Conservation (phyloP, 92 coral and sea anemone genomes). For the Porites evermanni region DNA sequence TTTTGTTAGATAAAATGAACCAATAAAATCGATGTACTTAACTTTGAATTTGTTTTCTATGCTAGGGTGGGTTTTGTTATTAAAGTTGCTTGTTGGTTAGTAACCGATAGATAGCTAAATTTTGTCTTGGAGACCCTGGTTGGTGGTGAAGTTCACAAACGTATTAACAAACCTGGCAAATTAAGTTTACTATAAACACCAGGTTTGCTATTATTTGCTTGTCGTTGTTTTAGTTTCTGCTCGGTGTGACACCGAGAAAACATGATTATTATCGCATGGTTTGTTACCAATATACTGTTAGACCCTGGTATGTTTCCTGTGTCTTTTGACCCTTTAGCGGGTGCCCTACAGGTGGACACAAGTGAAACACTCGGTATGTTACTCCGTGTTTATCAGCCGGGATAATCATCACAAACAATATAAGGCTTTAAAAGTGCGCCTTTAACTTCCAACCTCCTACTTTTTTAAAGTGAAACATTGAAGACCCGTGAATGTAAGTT, state of each 20-base stretch:
- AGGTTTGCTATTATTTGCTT: conserved; percentile 31
- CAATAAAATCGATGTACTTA: conserved; percentile 22
- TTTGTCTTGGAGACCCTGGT: not conserved
- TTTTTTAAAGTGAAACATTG: not conserved
- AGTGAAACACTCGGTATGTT: conserved; percentile 40
- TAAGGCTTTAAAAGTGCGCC: not conserved
- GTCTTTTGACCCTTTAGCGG: conserved; percentile 23
- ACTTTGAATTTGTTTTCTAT: not conserved
- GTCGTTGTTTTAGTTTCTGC: not conserved
- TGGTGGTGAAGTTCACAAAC: too few relatives aligned
- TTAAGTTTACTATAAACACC: conserved; percentile 8
- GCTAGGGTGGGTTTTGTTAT: not conserved
- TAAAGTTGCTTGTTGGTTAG: too few relatives aligned
- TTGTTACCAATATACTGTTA: conserved; percentile 1
- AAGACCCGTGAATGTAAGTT: too few relatives aligned
- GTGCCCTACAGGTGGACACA: conserved; percentile 38
- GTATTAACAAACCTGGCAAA: not conserved
- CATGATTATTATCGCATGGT: conserved; percentile 19
- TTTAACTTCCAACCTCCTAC: not conserved
- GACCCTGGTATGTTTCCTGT: conserved; percentile 32
- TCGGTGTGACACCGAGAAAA: conserved; percentile 4
- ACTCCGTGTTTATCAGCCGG: conserved; percentile 26
- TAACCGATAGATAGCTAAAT: not conserved
- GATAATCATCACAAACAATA: not conserved
- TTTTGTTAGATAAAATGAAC: not conserved